Base-by-base conservation (phyloP, 2,113 vertebrate genomes). In the Arothron firmamentum region DNA sequence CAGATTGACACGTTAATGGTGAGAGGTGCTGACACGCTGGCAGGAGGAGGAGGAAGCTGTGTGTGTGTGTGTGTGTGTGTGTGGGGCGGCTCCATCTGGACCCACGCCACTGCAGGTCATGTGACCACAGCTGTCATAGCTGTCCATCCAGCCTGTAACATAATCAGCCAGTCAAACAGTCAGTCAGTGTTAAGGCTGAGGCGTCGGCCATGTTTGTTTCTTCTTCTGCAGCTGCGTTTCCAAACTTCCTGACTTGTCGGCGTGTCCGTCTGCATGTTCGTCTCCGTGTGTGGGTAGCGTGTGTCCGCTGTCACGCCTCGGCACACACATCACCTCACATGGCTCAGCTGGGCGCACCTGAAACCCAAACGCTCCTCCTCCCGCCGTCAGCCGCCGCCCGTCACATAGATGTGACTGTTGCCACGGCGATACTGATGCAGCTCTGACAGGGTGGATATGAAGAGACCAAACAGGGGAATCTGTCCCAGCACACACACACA, bases 341-440 rank as follows among this genome's bases (percentile, higher is more conserved):
- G 65, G 62, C 75, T 75, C 69, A 59, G 47, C 47, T 51, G 1
- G 52, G 51, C 49, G 74, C 79, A 75, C 81, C 81, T 81, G 77
- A 70, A 79, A 72, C 73, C 59, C 52, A 76, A 74, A 57, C 53
- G n/a, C 61, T 55, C 41, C 57, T 73, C 67, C 57, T 62, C 59
- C 45, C 53, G 23, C 59, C 61, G 17, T 89, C 88, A 90, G 86
- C 80, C 79, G 16, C 48, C 38, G 34, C 88, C 67, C 92, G 92
- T 92, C 91, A 92, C 87, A 93, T 90, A 75, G 87, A 93, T 91
- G 81, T 92, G 91, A 90, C 91, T 91, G 88, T 88, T 90, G 82
- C 84, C 77, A 89, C 93, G 92, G 93, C 81, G 82, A 64, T 89
- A 74, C 73, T 87, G 74, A 83, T 70, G 84, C 50, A 79, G 62